Conservation (phyloP, 2,113 vertebrate genomes). For the Lycocorax pyrrhopterus region DNA sequence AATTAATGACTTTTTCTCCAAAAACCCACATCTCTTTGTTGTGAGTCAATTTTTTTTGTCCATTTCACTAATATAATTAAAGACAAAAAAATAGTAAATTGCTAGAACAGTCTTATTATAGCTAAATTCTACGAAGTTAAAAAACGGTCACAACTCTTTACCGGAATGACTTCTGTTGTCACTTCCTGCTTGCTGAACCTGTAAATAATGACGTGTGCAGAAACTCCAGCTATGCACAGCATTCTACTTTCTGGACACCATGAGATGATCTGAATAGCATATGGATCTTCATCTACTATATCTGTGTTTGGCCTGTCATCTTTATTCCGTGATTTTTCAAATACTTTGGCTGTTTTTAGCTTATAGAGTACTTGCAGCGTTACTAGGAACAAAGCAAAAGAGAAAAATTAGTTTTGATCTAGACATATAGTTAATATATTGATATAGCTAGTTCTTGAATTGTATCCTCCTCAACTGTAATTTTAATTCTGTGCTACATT, state of each 20-base stretch:
- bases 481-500: not conserved
- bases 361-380: constrained; percentile 98
- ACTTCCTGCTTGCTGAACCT: constrained; percentile 97
- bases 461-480: not conserved
- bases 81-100: not conserved
- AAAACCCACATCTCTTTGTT: not conserved
- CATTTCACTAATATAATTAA: not conserved
- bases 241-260: constrained; percentile 98
- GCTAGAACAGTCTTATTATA: not conserved
- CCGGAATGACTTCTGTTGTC: constrained; percentile 92
- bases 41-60: not conserved
- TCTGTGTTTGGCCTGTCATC: constrained; percentile 90
- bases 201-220: constrained; percentile 93
- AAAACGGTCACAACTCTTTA: constrained; percentile 45
- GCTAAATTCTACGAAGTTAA: not conserved
- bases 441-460: not conserved
- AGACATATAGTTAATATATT: not conserved
- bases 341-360: constrained; percentile 98
- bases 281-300: constrained; percentile 95
- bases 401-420: constrained; percentile 1
- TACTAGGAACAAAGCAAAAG: constrained; percentile 75
- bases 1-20: not conserved
- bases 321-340: constrained; percentile 92
- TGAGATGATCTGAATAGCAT: constrained; percentile 94
- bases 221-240: constrained; percentile 94